Percentiles rank a stretch among this genome's conserved stretches.
phyloP scores from a whole-genome alignment of 2,113 vertebrate species.

The Corythornis vintsioides region DNA sequence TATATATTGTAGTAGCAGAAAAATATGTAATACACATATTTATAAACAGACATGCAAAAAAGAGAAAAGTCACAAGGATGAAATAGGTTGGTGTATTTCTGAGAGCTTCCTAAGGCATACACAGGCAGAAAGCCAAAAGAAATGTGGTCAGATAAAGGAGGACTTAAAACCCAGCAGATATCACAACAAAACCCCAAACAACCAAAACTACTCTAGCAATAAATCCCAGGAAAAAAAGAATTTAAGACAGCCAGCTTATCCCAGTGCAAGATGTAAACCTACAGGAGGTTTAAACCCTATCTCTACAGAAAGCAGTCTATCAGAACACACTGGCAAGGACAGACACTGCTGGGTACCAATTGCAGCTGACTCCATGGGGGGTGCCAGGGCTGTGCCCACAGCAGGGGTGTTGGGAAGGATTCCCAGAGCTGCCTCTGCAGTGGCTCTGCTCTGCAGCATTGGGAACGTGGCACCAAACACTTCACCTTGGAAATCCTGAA shows the following conservation, averaged over 20 bases:
- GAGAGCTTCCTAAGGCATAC: neutral
- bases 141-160: neutral
- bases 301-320: neutral
- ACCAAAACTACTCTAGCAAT: neutral
- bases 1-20: neutral
- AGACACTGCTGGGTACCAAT: fast-evolving
- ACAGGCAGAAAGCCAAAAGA: neutral
- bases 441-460: neutral
- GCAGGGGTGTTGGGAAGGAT: neutral
- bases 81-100: neutral
- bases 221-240: neutral
- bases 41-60: neutral
- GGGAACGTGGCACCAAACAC: neutral
- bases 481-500: too few species aligned
- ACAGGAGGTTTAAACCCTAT: fast-evolving
- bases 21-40: neutral
- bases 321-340: fast-evolving
- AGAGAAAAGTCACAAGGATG: neutral
- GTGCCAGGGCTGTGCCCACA: neutral
- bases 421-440: neutral
- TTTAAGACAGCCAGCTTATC: neutral
- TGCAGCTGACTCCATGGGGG: fast-evolving
- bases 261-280: neutral
- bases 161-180: neutral
- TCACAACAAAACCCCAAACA: neutral